phyloP scores from a whole-genome alignment of 2,797 vertebrate genomes.

The Ataeniobius toweri region DNA sequence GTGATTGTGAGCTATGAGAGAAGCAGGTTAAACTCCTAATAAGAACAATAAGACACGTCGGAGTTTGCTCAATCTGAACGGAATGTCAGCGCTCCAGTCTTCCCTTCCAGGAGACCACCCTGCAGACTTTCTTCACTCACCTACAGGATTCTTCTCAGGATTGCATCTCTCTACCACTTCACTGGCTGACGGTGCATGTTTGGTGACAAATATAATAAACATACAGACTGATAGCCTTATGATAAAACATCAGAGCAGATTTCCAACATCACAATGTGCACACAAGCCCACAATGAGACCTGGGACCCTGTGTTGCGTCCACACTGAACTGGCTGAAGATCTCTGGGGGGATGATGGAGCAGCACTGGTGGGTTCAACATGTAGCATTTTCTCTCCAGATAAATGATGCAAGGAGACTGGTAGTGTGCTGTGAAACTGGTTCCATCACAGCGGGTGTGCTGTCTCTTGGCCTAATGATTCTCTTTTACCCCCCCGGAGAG shows the following conservation, averaged over 20 bases:
- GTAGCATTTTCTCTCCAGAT: slow-evolving; percentile 61
- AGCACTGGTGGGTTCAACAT: slow-evolving; percentile 31
- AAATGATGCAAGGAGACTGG: slow-evolving; percentile 76
- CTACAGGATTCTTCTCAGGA: not conserved
- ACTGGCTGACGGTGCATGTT: not conserved
- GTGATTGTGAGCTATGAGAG: not conserved
- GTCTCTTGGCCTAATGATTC: slow-evolving; percentile 66
- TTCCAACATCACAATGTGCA: slow-evolving; percentile 20
- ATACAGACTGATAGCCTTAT: slow-evolving; percentile 55
- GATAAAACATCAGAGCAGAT: slow-evolving; percentile 48
- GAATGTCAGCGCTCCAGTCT: not conserved
- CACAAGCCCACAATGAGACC: slow-evolving; percentile 37
- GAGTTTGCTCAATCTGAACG: not conserved
- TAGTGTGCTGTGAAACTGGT: slow-evolving; percentile 60
- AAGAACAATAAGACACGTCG: not conserved
- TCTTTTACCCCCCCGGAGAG: slow-evolving; percentile 72
- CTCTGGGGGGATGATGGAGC: slow-evolving; percentile 58
- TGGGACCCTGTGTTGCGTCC: slow-evolving; percentile 57
- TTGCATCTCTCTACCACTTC: not conserved
- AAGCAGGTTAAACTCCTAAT: not conserved
- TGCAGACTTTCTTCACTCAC: not conserved
- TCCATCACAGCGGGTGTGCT: slow-evolving; percentile 63
- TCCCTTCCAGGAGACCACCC: not conserved
- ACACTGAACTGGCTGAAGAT: slow-evolving; percentile 64
- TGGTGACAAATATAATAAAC: not conserved